Conservation (phyloP, 2,113 vertebrate genomes). For the Ochotona curzoniae region DNA sequence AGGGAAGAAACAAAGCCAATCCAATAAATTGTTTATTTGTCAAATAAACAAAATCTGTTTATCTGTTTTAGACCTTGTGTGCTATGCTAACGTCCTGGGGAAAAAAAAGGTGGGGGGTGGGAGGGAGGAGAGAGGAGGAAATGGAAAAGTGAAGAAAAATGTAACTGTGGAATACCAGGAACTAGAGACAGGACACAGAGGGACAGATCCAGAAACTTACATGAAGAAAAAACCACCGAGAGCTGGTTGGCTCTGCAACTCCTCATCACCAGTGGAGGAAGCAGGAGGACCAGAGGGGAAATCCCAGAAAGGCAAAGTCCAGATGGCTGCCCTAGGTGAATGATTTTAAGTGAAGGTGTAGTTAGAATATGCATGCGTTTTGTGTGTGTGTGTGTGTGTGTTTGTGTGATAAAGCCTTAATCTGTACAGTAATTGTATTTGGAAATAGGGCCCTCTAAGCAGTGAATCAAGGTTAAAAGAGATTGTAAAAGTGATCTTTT, state of each 20-base stretch:
- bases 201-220: background rate
- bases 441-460: background rate
- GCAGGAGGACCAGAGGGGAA: background rate
- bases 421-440: background rate
- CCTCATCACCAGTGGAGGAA: background rate
- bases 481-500: background rate
- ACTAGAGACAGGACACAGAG: background rate
- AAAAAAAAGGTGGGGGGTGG: background rate
- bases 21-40: no score
- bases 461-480: background rate
- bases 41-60: no score
- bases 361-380: background rate
- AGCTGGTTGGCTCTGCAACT: background rate
- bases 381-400: background rate
- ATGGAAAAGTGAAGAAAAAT: no score
- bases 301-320: background rate
- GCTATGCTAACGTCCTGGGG: background rate
- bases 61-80: background rate
- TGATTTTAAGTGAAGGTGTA: background rate
- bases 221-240: background rate
- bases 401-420: background rate
- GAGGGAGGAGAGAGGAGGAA: rapidly evolving
- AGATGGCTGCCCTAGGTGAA: background rate
- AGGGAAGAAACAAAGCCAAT: no score
- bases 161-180: background rate